Percentiles rank a stretch among this genome's conserved stretches.
Evolutionary conservation across 2,113 vertebrate species (phyloP).

Genomic region (Heloderma charlesbogerti): DNA sequence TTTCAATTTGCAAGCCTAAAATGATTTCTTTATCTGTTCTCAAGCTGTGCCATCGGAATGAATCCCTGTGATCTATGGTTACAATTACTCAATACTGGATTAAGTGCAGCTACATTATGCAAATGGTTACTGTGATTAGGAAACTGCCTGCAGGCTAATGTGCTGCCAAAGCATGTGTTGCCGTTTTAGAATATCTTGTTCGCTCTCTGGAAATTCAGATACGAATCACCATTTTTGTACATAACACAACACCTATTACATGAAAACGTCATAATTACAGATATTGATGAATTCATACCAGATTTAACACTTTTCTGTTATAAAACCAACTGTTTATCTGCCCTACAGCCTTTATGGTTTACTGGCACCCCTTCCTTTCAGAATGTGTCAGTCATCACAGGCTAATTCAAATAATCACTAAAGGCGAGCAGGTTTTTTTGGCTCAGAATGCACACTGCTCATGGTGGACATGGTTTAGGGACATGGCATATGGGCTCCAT

Average conservation of each 20-base stretch:
- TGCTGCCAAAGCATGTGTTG: accelerated
- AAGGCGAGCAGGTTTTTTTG: neutral
- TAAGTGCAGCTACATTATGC: slow-evolving; percentile 1
- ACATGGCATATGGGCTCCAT: neutral
- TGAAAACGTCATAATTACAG: neutral
- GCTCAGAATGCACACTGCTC: neutral
- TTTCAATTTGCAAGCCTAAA: slow-evolving; percentile 37
- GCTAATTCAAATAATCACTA: neutral
- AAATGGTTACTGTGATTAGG: slow-evolving; percentile 16
- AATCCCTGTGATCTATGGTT: slow-evolving; percentile 14
- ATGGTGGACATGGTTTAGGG: neutral
- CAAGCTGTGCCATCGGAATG: slow-evolving; percentile 12
- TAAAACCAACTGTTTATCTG: accelerated
- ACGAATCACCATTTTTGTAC: accelerated
- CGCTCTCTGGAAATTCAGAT: neutral
- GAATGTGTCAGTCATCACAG: neutral
- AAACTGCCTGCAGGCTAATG: neutral
- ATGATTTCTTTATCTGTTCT: slow-evolving; percentile 43
- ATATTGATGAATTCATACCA: neutral
- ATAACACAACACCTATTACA: neutral
- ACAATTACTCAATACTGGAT: slow-evolving; percentile 9
- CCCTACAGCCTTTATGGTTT: accelerated
- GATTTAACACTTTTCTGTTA: accelerated
- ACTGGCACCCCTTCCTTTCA: no score
- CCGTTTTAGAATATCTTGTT: neutral